Percentiles rank a stretch among this genome's conserved stretches.
Evolutionary conservation across 2,888 invertebrate species (phyloP).

Genomic region (Danaus chrysippus): DNA sequence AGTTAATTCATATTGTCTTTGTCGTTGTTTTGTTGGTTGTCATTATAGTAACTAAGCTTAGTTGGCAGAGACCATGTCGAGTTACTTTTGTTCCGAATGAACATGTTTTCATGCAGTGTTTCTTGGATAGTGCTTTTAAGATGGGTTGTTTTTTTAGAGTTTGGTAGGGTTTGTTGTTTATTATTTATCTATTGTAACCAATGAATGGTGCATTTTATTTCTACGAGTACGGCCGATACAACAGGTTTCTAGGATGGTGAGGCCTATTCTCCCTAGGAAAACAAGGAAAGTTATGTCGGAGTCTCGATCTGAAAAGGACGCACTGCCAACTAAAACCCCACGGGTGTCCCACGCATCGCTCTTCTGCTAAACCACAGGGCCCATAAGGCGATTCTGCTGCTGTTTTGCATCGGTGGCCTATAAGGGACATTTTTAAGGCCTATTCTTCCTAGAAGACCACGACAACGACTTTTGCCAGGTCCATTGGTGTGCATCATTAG

Average conservation of each 20-base stretch:
- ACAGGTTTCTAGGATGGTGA: slow-evolving; percentile 26
- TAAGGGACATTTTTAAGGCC: no score
- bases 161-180: no score
- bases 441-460: slow-evolving; percentile 20
- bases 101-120: slow-evolving; percentile 14
- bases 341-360: no score
- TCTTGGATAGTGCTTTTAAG: slow-evolving; percentile 13
- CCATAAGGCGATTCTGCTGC: no score
- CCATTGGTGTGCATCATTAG: slow-evolving; percentile 27
- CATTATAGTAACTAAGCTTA: neutral
- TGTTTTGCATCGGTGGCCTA: no score
- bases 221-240: slow-evolving; percentile 18
- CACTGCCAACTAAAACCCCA: no score
- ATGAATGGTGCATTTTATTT: slow-evolving; percentile 8
- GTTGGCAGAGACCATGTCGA: neutral
- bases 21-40: slow-evolving; percentile 4
- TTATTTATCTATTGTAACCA: no score
- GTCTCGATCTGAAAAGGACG: no score
- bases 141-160: slow-evolving; percentile 9
- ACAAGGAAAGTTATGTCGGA: no score
- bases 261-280: slow-evolving; percentile 26
- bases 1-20: slow-evolving; percentile 18
- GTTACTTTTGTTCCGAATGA: slow-evolving; percentile 8
- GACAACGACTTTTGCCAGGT: slow-evolving; percentile 25
- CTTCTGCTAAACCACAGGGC: no score